Evolutionary conservation across 2,797 vertebrate genomes (phyloP).

Genomic region (Myotis vivesi): DNA sequence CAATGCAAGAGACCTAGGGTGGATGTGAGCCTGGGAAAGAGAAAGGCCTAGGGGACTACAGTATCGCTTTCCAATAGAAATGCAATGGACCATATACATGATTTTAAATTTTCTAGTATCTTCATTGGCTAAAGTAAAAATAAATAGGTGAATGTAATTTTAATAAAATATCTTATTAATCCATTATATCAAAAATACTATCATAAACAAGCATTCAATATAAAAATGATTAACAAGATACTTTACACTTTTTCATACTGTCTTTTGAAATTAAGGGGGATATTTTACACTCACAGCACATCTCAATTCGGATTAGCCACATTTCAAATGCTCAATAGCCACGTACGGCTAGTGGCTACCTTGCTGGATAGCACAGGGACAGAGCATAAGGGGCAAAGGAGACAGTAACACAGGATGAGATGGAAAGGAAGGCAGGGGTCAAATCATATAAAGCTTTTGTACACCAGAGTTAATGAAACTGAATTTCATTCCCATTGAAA

Average conservation of each 20-base stretch:
- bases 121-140: background rate
- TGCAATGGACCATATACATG: background rate
- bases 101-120: constrained; percentile 15
- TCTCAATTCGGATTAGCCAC: background rate
- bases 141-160: constrained; percentile 3
- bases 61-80: background rate
- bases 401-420: fast-evolving
- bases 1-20: background rate
- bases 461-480: background rate
- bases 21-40: background rate
- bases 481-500: background rate
- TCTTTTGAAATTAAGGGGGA: constrained; percentile 37
- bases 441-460: background rate
- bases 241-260: background rate
- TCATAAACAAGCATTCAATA: background rate
- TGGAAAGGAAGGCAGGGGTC: background rate
- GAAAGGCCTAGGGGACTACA: background rate
- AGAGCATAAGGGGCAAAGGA: background rate
- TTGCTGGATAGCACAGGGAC: background rate
- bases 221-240: background rate
- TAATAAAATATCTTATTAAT: constrained; percentile 13
- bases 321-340: background rate
- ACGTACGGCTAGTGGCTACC: background rate
- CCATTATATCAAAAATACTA: background rate
- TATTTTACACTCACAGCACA: background rate